Evolutionary conservation across 2,888 invertebrate genomes (phyloP).

Genomic region (Capitulum mitella): DNA sequence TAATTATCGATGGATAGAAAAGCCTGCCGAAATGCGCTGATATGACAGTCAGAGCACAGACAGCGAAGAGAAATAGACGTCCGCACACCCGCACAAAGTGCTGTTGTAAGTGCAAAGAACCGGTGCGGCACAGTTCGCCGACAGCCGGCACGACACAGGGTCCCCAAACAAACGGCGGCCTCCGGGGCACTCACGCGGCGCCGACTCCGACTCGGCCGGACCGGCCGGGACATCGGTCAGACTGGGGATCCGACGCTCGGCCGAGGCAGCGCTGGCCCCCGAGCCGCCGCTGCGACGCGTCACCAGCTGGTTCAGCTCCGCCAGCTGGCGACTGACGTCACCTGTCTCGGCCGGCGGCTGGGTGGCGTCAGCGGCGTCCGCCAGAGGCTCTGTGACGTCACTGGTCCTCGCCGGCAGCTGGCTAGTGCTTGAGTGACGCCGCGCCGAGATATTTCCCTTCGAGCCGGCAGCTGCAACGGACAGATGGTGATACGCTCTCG

Average conservation of each 20-base stretch:
- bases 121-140: no score
- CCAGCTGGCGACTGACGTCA: conserved; percentile 21
- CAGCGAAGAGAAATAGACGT: no score
- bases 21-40: no score
- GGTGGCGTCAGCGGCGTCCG: background rate
- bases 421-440: background rate
- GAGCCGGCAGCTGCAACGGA: no score
- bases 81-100: no score
- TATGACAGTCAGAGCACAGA: no score
- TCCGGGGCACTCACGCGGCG: conserved; percentile 11
- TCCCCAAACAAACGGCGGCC: no score
- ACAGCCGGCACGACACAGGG: no score
- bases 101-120: no score
- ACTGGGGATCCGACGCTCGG: background rate
- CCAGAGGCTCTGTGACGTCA: conserved; percentile 15
- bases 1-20: no score
- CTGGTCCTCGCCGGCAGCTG: background rate
- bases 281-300: background rate
- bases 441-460: no score
- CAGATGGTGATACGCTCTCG: no score
- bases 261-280: background rate
- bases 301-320: conserved; percentile 18
- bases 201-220: background rate
- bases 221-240: background rate
- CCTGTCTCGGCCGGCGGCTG: background rate